These are phyloP conservation scores for Falco columbarius DNA, from an alignment of 2,797 vertebrate genomes.

Conservation along the genomic window DNA sequence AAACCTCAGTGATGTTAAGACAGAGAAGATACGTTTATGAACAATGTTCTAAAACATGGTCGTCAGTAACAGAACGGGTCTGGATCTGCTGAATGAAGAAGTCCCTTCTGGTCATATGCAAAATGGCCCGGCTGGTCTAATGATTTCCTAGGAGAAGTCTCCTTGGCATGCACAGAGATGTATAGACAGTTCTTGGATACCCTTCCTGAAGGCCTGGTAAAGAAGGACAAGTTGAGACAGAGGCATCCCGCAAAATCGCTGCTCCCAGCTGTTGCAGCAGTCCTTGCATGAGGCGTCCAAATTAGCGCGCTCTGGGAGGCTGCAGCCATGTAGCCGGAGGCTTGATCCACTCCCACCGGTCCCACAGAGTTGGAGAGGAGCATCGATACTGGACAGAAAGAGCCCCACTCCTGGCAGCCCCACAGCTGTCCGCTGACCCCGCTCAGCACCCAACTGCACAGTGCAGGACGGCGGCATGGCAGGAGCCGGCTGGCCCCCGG, in stretches of 20 bases:
- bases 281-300: not conserved
- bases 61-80: not conserved
- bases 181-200: not conserved
- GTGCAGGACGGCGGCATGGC: not conserved
- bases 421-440: not conserved
- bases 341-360: fast-evolving
- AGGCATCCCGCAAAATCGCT: not conserved
- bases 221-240: not conserved
- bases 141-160: not conserved
- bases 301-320: fast-evolving
- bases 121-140: not conserved
- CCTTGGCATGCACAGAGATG: not conserved
- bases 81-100: not conserved
- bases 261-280: not conserved
- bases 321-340: not conserved
- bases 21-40: not conserved
- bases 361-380: not conserved
- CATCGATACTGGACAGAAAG: fast-evolving
- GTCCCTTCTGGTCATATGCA: not conserved
- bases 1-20: not conserved
- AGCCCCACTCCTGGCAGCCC: not conserved
- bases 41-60: not conserved
- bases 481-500: not conserved
- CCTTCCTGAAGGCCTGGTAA: not conserved
- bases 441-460: fast-evolving